These are phyloP conservation scores for Dipus sagitta DNA, from an alignment of 2,797 vertebrate species.

Conservation along the genomic window DNA sequence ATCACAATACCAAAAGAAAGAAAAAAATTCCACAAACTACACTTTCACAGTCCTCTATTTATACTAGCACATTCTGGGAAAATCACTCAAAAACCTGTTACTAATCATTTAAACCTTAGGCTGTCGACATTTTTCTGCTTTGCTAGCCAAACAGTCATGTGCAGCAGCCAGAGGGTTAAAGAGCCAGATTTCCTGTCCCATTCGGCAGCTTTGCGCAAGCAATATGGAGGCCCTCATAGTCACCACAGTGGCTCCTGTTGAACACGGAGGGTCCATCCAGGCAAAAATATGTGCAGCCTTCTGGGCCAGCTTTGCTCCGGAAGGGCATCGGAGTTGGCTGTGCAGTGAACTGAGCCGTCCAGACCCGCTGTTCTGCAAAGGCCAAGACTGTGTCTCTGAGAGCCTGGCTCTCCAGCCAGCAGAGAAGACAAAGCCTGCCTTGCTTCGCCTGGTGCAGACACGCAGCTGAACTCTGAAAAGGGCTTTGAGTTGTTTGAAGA, in stretches of 20 bases:
- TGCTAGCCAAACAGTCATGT: constrained; percentile 75
- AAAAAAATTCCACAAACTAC: constrained; percentile 70
- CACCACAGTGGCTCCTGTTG: background rate
- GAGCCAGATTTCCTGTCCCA: constrained; percentile 75
- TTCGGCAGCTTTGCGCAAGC: constrained; percentile 51
- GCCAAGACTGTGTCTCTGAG: constrained; percentile 58
- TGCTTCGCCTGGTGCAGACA: constrained; percentile 8
- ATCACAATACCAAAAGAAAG: constrained; percentile 80
- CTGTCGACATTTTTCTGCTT: constrained; percentile 68
- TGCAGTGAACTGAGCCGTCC: constrained; percentile 62
- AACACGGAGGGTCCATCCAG: constrained; percentile 72
- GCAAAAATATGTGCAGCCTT: constrained; percentile 82
- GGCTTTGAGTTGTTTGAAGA: constrained; percentile 20
- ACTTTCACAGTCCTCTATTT: constrained; percentile 79
- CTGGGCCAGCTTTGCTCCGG: constrained; percentile 76
- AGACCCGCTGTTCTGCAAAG: constrained; percentile 76
- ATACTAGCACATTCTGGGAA: constrained; percentile 77
- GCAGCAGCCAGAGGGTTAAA: constrained; percentile 82
- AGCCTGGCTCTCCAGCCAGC: constrained; percentile 36
- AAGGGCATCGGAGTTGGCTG: constrained; percentile 75
- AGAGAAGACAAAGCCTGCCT: constrained; percentile 32
- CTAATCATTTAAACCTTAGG: constrained; percentile 58
- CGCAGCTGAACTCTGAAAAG: background rate
- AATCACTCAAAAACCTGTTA: constrained; percentile 76
- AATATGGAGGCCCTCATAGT: constrained; percentile 64